Evolutionary conservation across 2,113 vertebrate genomes (phyloP).

Genomic region (Aldabrachelys gigantea): DNA sequence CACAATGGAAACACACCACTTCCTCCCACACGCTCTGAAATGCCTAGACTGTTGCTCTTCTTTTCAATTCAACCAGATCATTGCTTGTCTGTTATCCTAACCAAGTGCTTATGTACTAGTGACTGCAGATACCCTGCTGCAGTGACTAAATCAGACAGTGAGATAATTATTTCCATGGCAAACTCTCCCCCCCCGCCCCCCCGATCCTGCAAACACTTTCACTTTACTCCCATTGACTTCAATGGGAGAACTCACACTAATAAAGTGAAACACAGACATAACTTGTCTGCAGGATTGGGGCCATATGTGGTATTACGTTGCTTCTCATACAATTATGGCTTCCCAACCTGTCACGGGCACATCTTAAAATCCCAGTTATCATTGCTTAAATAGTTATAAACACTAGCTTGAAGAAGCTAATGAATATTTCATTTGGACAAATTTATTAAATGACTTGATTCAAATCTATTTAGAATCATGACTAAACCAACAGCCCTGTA

Average conservation of each 20-base stretch:
- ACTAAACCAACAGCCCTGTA: background rate
- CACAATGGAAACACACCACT: slow-evolving; percentile 83
- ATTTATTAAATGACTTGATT: background rate
- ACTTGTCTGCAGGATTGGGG: background rate
- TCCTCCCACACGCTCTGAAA: slow-evolving; percentile 80
- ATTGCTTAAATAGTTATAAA: background rate
- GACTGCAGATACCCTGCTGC: slow-evolving; percentile 12
- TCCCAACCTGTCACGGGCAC: rapidly evolving
- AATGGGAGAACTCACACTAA: background rate
- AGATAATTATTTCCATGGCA: slow-evolving; percentile 76
- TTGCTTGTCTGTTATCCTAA: slow-evolving; percentile 50
- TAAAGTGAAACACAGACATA: background rate
- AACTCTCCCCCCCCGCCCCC: background rate
- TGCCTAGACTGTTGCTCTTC: slow-evolving; percentile 41
- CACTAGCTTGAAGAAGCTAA: rapidly evolving
- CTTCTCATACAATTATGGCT: background rate
- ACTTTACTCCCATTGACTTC: background rate
- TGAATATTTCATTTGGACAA: background rate
- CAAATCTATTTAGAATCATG: background rate
- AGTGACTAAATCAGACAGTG: slow-evolving; percentile 49
- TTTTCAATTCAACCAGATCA: slow-evolving; percentile 57
- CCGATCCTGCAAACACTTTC: background rate
- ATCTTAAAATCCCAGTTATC: background rate
- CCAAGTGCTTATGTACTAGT: background rate
- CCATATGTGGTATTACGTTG: background rate